These are phyloP conservation scores for Amorpha juglandis DNA, from an alignment of 2,888 invertebrate species.

Conservation along the genomic window DNA sequence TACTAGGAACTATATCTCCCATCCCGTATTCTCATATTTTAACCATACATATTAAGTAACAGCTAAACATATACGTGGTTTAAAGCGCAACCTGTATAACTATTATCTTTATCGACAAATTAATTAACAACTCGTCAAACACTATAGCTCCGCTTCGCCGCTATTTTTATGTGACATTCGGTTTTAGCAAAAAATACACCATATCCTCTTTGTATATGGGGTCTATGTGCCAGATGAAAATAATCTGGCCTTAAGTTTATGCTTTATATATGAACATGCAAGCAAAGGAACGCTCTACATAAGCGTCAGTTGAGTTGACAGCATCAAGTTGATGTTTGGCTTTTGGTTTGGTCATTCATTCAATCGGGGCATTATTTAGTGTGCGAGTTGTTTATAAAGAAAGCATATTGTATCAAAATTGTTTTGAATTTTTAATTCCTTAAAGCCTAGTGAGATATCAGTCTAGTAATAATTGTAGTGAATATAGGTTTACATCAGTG, in stretches of 20 bases:
- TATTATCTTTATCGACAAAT: no score
- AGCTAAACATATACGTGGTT: no score
- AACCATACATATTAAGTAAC: no score
- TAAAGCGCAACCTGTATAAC: no score
- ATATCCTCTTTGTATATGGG: no score
- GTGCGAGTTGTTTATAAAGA: constrained; percentile 22
- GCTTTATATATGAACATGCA: background rate
- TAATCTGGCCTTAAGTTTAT: constrained; percentile 1
- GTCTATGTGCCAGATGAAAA: no score
- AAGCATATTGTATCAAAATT: constrained; percentile 10
- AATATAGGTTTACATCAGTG: background rate
- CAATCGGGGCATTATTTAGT: constrained; percentile 31
- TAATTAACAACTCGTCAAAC: no score
- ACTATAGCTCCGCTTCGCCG: no score
- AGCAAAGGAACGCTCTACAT: constrained; percentile 22
- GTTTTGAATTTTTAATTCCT: constrained; percentile 3
- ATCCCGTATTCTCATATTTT: no score
- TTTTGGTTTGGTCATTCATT: constrained; percentile 28
- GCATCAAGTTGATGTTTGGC: constrained; percentile 30
- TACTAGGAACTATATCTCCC: no score
- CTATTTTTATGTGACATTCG: no score
- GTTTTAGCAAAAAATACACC: no score
- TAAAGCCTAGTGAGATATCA: background rate
- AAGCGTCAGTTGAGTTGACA: constrained; percentile 28
- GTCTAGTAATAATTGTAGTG: background rate